Percentiles rank a stretch among this genome's conserved stretches.
These are phyloP conservation scores for Oncorhynchus keta DNA, from an alignment of 2,113 vertebrate species.

Conservation along the genomic window DNA sequence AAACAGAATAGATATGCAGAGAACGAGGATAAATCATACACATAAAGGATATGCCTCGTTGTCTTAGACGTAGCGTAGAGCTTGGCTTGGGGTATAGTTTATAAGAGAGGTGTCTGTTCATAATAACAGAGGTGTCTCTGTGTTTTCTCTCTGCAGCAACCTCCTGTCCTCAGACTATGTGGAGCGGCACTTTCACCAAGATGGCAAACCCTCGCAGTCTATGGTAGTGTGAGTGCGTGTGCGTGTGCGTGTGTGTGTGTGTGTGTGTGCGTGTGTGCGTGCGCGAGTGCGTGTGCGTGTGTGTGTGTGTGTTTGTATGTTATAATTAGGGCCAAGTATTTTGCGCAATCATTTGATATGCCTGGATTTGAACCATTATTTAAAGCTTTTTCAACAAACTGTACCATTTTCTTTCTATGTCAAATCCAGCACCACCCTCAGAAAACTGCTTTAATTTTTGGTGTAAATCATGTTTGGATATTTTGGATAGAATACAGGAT, in stretches of 20 bases:
- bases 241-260: slow-evolving; percentile 2
- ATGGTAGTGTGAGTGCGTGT: slow-evolving; percentile 69
- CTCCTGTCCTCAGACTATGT: slow-evolving; percentile 87
- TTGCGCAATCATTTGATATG: too few species aligned
- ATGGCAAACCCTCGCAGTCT: slow-evolving; percentile 74
- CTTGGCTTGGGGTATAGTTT: background rate
- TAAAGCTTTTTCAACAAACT: too few species aligned
- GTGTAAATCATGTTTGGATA: too few species aligned
- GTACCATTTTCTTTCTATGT: too few species aligned
- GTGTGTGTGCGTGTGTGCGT: slow-evolving; percentile 11
- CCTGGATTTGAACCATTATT: too few species aligned
- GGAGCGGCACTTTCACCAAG: slow-evolving; percentile 80
- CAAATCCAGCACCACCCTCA: too few species aligned
- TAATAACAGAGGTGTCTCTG: background rate
- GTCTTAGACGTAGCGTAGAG: background rate
- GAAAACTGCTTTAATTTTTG: too few species aligned
- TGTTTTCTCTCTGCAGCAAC: slow-evolving; percentile 71
- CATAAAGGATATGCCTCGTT: too few species aligned
- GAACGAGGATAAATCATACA: too few species aligned
- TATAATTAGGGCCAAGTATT: background rate
- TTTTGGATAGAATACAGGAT: too few species aligned
- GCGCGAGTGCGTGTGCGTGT: slow-evolving; percentile 1
- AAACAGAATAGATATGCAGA: background rate
- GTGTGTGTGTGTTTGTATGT: slow-evolving; percentile 10
- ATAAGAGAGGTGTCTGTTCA: background rate